These are phyloP conservation scores for Urosaurus nigricauda DNA, from an alignment of 2,797 vertebrate genomes.

Conservation along the genomic window DNA sequence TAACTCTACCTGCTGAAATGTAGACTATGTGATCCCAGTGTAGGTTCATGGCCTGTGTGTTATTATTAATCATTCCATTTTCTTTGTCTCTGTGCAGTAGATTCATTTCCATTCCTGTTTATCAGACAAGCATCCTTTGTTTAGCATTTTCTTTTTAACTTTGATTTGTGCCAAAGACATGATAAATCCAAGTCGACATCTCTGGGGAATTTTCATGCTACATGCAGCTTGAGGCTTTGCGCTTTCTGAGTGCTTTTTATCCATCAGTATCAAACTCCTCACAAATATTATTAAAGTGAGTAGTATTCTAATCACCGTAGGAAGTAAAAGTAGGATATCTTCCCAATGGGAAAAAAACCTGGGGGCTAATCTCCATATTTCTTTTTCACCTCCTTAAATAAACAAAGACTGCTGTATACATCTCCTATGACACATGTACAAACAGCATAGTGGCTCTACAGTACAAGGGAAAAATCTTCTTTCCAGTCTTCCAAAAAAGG, in stretches of 20 bases:
- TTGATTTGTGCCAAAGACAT: conserved; percentile 7
- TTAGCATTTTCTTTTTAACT: not conserved
- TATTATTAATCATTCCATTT: not conserved
- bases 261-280: conserved; percentile 26
- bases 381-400: not conserved
- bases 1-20: too few relatives aligned
- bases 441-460: not conserved
- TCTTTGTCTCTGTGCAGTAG: not conserved
- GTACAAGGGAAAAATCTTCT: not conserved
- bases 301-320: not conserved
- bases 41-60: not conserved
- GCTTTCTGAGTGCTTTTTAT: conserved; percentile 21
- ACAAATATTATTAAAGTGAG: conserved; percentile 41
- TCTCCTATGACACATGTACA: not conserved
- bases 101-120: not conserved
- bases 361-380: not conserved
- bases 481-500: too few relatives aligned
- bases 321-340: not conserved
- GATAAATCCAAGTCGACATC: conserved; percentile 15
- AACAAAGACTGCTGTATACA: not conserved
- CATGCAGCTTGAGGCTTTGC: not conserved
- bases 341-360: not conserved
- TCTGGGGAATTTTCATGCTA: conserved; percentile 27
- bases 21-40: too few relatives aligned
- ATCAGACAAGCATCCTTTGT: not conserved